phyloP scores from a whole-genome alignment of 2,113 vertebrate species.

The Puma concolor region DNA sequence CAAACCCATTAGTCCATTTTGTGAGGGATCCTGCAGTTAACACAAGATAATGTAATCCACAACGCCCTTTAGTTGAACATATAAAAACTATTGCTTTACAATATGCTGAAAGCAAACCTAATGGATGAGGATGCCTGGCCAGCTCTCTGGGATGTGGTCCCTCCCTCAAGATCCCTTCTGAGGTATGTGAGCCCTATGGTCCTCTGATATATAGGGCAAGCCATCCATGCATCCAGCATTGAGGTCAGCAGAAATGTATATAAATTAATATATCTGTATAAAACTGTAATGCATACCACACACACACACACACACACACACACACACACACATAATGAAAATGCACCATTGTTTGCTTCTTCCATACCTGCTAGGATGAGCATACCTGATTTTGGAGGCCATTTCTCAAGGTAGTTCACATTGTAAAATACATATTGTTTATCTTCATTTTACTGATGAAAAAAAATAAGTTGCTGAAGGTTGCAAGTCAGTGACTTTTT shows the following conservation, averaged over 20 bases:
- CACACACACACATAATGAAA: background rate
- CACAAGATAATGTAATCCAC: background rate
- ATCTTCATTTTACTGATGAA: constrained; percentile 7
- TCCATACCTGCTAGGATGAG: background rate
- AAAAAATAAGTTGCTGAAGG: background rate
- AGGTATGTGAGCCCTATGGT: background rate
- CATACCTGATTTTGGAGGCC: background rate
- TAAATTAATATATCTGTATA: background rate
- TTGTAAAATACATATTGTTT: background rate
- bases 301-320: background rate
- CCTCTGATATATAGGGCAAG: background rate
- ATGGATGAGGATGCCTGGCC: background rate
- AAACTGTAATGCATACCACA: background rate
- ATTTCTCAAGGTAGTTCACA: background rate
- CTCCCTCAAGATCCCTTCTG: background rate
- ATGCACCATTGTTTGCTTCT: background rate
- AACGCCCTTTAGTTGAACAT: background rate
- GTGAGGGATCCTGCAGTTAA: background rate
- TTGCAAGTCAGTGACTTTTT: background rate
- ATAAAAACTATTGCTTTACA: background rate
- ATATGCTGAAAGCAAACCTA: background rate
- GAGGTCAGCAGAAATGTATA: background rate
- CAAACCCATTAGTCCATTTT: background rate
- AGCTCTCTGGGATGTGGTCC: background rate
- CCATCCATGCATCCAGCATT: background rate